Evolutionary conservation across 2,888 invertebrate species (phyloP).

Genomic region (Epistrophella euchroma): DNA sequence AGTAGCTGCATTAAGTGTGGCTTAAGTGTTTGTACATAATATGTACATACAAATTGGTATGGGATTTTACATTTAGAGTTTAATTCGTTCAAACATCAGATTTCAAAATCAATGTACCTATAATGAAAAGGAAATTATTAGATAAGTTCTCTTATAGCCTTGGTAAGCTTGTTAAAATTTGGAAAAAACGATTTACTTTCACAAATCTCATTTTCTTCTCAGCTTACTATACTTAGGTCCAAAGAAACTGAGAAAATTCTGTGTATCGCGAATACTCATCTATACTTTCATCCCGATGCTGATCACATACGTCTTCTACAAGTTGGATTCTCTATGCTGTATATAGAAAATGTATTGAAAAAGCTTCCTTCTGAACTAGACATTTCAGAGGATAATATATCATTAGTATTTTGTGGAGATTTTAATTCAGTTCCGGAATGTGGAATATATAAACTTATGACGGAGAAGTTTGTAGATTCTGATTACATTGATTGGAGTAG

Average conservation of each 20-base stretch:
- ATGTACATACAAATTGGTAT: no score
- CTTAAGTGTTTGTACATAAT: no score
- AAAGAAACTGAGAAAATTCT: conserved; percentile 86
- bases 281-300: conserved; percentile 96
- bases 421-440: conserved; percentile 95
- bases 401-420: conserved; percentile 94
- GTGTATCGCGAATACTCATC: conserved; percentile 93
- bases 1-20: no score
- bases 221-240: conserved; percentile 86
- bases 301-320: conserved; percentile 95
- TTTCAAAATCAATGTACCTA: no score
- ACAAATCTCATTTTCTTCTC: conserved; percentile 59
- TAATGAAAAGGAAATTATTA: no score
- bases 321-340: conserved; percentile 89
- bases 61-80: no score
- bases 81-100: no score
- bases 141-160: no score
- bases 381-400: conserved; percentile 84
- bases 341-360: conserved; percentile 86
- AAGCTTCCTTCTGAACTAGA: conserved; percentile 78
- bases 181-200: no score
- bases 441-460: conserved; percentile 92
- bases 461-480: conserved; percentile 87
- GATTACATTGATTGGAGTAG: conserved; percentile 91
- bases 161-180: no score